These are phyloP conservation scores for Bhutanitis thaidina DNA, from an alignment of 2,888 invertebrate genomes.

Conservation along the genomic window DNA sequence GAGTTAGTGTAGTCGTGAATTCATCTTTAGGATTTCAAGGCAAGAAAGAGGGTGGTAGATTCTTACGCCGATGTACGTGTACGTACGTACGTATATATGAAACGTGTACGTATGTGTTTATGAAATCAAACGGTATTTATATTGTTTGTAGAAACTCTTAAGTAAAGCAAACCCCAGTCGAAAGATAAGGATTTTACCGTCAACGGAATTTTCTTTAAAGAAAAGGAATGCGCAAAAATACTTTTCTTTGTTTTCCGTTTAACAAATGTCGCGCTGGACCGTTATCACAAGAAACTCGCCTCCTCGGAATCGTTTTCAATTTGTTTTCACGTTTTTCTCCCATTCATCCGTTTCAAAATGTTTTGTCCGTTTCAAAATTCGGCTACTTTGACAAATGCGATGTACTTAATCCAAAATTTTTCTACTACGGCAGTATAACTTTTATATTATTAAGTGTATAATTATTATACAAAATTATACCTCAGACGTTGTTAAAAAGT, in stretches of 20 bases:
- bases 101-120: too few relatives aligned
- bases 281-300: conserved; percentile 13
- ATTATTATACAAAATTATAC: too few relatives aligned
- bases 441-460: too few relatives aligned
- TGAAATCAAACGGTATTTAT: too few relatives aligned
- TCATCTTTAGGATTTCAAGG: too few relatives aligned
- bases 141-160: neutral
- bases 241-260: conserved; percentile 9
- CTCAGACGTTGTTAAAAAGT: too few relatives aligned
- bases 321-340: conserved; percentile 15
- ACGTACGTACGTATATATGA: too few relatives aligned
- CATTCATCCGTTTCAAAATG: conserved; percentile 15
- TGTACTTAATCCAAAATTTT: conserved; percentile 6
- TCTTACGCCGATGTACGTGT: too few relatives aligned
- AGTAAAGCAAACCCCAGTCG: neutral
- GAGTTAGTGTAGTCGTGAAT: too few relatives aligned
- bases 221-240: conserved; percentile 6
- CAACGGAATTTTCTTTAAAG: neutral
- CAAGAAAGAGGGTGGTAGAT: too few relatives aligned
- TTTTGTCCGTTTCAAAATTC: conserved; percentile 7
- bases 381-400: neutral
- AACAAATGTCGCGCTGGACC: conserved; percentile 16
- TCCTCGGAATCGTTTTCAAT: conserved; percentile 17
- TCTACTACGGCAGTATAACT: too few relatives aligned
- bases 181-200: conserved; percentile 1